These are phyloP conservation scores for Anoplopoma fimbria DNA, from an alignment of 2,113 vertebrate species.

Conservation along the genomic window DNA sequence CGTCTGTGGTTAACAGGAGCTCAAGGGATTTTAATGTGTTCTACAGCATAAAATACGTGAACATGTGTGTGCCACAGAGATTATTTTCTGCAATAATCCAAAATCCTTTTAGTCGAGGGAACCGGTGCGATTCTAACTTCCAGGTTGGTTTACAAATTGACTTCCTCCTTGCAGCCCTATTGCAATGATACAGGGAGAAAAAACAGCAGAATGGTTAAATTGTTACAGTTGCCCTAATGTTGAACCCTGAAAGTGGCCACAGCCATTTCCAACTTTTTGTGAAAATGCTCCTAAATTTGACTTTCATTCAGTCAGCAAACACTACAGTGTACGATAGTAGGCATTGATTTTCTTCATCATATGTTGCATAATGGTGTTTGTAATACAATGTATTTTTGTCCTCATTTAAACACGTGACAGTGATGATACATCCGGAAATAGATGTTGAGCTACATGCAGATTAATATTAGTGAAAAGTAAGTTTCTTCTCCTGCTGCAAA, in stretches of 20 bases:
- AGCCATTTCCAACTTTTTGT: not conserved
- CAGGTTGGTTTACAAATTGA: too few species aligned
- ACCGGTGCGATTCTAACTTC: too few species aligned
- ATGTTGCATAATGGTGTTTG: not conserved
- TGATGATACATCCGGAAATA: too few species aligned
- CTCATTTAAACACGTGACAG: not conserved
- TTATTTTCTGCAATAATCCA: too few species aligned
- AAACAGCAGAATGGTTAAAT: not conserved
- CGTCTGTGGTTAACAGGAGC: not conserved
- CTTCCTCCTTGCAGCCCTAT: too few species aligned
- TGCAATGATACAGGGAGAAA: too few species aligned
- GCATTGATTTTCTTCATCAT: not conserved
- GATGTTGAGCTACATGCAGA: not conserved
- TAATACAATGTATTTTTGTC: not conserved
- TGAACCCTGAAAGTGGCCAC: not conserved
- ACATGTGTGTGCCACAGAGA: too few species aligned
- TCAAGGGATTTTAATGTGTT: too few species aligned
- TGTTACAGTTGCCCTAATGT: not conserved
- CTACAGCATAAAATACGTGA: too few species aligned
- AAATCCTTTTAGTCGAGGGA: too few species aligned
- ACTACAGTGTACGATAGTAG: not conserved
- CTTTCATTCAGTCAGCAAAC: not conserved
- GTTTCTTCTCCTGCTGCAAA: conserved; percentile 5
- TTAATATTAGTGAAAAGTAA: conserved; percentile 13
- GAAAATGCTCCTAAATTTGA: not conserved